Base-by-base conservation (phyloP, 2,888 invertebrate species). In the Bombylius major region DNA sequence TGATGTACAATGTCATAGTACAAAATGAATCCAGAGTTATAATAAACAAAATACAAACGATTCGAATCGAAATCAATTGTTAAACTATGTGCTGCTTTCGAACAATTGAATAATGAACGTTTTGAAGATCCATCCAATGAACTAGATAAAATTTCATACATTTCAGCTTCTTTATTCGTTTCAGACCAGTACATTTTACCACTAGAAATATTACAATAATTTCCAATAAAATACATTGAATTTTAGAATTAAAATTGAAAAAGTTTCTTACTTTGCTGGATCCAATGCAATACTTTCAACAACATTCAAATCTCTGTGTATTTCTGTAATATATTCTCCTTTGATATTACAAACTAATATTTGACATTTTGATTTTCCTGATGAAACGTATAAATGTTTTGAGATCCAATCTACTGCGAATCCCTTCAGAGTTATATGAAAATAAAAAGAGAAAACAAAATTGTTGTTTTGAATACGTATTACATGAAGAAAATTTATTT, bases 361-460 rank as follows among this genome's bases (percentile, higher is more conserved):
- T 61, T 78, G 76, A 54, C 73, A 76, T 34, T 69, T 65, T 5
- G 65, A 68, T 56, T 75, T 76, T 11, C 81, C 75, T 1, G 82
- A 80, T 0, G 84, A 82, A 68, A 89, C 82, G 55, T 69, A 75
- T 70, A 74, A 70, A 50, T 68, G 68, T 50, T 82, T 77, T 14
- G 88, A 86, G 57, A 87, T 79, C 87, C 88, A 89, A 76, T 93
- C 91, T 57, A 92, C 78, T 45, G 89, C 88, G 68, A 93, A 80
- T 4, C 87, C 90, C 62, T 63, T 5, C 9, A 36, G 36, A 36
- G 36, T 32, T 23, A 53, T 8, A 23, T 47, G 47, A 54, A 53
- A 56, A n/a, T 55, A 14, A 49, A 12, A 33, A 33, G 5, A 49
- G 11, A 49, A 49, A 47, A 47, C 47, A 47, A 46, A 45, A n/a